Evolutionary conservation across 2,888 invertebrate genomes (phyloP), one percentile per base, ranked within the genome.

Genomic region (Pantelozetes paolii): DNA sequence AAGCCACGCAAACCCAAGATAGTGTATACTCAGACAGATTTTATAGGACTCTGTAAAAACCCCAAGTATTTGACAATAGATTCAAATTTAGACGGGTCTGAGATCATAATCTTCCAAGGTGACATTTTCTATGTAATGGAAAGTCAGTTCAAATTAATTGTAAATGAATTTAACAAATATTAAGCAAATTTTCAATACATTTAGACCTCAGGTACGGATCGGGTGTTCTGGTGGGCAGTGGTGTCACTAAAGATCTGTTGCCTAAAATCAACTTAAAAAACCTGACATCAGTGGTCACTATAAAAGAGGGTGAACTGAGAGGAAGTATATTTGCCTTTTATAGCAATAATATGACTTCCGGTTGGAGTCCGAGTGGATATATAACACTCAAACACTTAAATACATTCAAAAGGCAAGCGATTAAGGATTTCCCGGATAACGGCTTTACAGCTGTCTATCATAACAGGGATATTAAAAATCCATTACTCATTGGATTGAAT

Each of bases 291-390:
- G 42, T 67, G 20, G 23, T 67, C 1, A 42, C 40, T 23, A 42
- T 40, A 30, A 67, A 67, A 42, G 67, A 67, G 42, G 67, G 67
- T 13, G 6, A 67, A 23, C 3, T 40, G 26, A 67, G 67, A 67
- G 67, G 67, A n/a, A 3, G 42, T 13, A 67, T n/a, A 15, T 67
- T 42, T 42, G 40, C 36, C 6, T 67, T 67, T 42, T 67, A 67
- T 67, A 13, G 15, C 67, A 23, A 42, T 11, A 20, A 5, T 3
- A n/a, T 6, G 23, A 23, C 20, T 40, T 18, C 42, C 11, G 36
- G 40, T 15, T 67, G 67, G 67, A 18, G n/a, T 1, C 30, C 62
- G 1, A 30, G 11, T 32, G 62, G 62, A 2, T 62, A 8, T 8
- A n/a, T 15, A 15, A 6, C 5, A 6, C 28, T 28, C 2, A 62